A percentile compares a stretch with the other conserved stretches of the same genome.
Conservation (phyloP, 1,140 invertebrate genomes). For the Drosophila dunni region DNA sequence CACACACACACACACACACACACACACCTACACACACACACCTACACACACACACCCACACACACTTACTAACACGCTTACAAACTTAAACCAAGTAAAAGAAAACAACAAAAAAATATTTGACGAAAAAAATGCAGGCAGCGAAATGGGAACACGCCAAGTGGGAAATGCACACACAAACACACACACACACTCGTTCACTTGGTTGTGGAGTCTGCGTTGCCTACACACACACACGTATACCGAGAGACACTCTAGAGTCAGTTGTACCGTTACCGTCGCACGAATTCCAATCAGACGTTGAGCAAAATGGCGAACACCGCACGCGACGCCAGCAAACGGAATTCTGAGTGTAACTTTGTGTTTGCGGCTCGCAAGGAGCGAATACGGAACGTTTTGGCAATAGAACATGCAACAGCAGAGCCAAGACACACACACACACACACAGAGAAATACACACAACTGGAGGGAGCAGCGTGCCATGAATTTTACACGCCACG, state of each 20-base stretch:
- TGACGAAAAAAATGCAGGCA: conserved; percentile 45
- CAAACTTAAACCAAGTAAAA: conserved; percentile 32
- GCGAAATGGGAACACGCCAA: conserved; percentile 77
- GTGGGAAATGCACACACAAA: conserved; percentile 66
- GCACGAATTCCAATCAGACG: conserved; percentile 54
- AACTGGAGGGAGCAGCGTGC: background rate
- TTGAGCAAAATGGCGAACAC: conserved; percentile 38
- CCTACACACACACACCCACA: conserved; percentile 33
- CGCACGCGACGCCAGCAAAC: conserved; percentile 75
- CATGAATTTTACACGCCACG: conserved; percentile 17
- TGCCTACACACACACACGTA: conserved; percentile 48
- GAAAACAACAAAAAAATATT: conserved; percentile 6
- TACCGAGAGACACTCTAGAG: background rate
- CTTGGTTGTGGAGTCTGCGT: conserved; percentile 62
- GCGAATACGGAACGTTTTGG: conserved; percentile 52
- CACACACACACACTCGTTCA: conserved; percentile 21
- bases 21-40: conserved; percentile 51
- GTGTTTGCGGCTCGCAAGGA: conserved; percentile 46
- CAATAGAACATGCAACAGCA: conserved; percentile 49
- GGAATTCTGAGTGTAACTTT: conserved; percentile 69
- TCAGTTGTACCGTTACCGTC: conserved; percentile 40
- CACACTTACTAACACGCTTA: conserved; percentile 5
- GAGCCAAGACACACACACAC: background rate
- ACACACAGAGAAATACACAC: background rate
- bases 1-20: conserved; percentile 22